Conservation (phyloP, 2,888 invertebrate species). For the Tricholauxania praeusta region DNA sequence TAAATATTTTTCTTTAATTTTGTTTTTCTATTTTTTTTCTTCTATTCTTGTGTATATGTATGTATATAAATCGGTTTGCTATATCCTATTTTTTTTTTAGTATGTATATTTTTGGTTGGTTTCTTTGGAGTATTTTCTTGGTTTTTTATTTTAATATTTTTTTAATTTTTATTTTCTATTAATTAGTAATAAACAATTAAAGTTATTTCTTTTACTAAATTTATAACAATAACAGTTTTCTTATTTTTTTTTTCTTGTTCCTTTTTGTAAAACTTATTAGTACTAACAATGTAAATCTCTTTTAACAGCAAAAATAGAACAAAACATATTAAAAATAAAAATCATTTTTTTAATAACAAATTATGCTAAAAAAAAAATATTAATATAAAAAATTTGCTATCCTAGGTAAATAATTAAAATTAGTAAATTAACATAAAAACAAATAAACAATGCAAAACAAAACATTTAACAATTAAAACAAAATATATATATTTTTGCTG, state of each 20-base stretch:
- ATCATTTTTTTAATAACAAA: not conserved
- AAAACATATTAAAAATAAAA: too few species aligned
- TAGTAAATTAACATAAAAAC: constrained; percentile 13
- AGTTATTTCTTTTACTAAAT: constrained; percentile 47
- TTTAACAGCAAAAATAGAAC: not conserved
- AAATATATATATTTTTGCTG: too few species aligned
- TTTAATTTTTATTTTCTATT: constrained; percentile 41
- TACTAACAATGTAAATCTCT: constrained; percentile 6
- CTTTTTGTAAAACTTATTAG: not conserved
- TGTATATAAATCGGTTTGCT: constrained; percentile 50
- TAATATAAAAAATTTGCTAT: constrained; percentile 22
- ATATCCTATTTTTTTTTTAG: constrained; percentile 42
- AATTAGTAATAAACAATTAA: not conserved
- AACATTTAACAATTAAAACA: too few species aligned
- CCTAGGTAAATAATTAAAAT: constrained; percentile 18
- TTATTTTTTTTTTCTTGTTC: not conserved
- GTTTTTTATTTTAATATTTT: constrained; percentile 39
- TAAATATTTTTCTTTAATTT: constrained; percentile 36
- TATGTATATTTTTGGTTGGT: constrained; percentile 63
- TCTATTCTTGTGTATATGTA: constrained; percentile 47
- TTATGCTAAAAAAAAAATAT: constrained; percentile 17
- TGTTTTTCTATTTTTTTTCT: constrained; percentile 52
- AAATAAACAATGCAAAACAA: too few species aligned
- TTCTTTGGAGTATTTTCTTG: constrained; percentile 67
- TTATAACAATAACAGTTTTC: constrained; percentile 57